Percentiles rank a stretch among this genome's conserved stretches.
These are phyloP conservation scores for Noturus placidus DNA, from an alignment of 2,113 vertebrate species.

Conservation along the genomic window DNA sequence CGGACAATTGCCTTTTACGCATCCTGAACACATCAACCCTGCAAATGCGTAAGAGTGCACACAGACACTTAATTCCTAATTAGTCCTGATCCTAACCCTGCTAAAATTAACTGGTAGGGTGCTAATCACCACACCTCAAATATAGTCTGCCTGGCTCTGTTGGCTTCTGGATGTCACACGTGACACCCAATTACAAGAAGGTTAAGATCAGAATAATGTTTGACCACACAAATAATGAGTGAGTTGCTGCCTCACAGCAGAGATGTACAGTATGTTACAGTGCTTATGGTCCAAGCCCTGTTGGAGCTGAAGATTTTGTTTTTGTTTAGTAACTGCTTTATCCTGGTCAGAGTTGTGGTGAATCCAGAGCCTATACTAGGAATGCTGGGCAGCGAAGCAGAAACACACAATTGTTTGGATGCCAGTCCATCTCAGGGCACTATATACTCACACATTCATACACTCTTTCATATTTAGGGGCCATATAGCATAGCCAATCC, in stretches of 20 bases:
- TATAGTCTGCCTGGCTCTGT: conserved; percentile 51
- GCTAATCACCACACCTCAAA: conserved; percentile 75
- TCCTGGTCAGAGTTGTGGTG: neutral
- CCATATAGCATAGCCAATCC: neutral
- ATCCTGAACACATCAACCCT: conserved; percentile 75
- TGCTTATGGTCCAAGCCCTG: neutral
- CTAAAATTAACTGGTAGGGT: conserved; percentile 80
- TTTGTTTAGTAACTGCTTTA: neutral
- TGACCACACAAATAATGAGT: conserved; percentile 48
- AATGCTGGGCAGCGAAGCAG: neutral
- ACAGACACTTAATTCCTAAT: conserved; percentile 82
- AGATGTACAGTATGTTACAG: conserved; percentile 16
- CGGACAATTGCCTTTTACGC: conserved; percentile 82
- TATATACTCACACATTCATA: neutral
- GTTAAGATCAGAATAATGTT: conserved; percentile 50
- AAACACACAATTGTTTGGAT: neutral
- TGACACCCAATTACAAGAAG: conserved; percentile 58
- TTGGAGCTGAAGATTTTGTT: neutral
- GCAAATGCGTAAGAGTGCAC: conserved; percentile 69
- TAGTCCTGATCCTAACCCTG: conserved; percentile 77
- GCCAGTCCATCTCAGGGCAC: neutral
- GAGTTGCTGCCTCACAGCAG: conserved; percentile 29
- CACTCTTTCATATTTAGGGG: neutral
- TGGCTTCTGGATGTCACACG: conserved; percentile 40
- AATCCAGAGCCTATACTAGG: neutral